Percentiles rank a stretch among this genome's conserved stretches.
Evolutionary conservation across 2,113 vertebrate species (phyloP).

Genomic region (Calidris pugnax): DNA sequence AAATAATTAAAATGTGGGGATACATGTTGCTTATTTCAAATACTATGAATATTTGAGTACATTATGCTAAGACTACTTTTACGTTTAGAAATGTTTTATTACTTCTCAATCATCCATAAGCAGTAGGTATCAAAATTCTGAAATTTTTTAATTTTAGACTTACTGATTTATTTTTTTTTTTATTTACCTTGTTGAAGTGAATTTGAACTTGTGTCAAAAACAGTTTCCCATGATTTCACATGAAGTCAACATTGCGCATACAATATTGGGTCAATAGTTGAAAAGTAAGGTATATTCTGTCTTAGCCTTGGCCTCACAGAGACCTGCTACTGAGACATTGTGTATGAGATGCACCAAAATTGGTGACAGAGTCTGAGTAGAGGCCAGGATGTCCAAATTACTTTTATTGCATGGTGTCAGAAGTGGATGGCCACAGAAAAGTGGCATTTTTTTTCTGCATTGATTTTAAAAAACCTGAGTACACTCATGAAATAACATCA

Average conservation of each 20-base stretch:
- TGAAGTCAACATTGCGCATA: not conserved
- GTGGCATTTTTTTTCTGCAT: not conserved
- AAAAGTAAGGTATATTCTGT: not conserved
- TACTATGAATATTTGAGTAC: not conserved
- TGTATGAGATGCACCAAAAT: not conserved
- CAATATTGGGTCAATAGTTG: not conserved
- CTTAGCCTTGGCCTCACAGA: not conserved
- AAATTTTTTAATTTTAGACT: rapidly evolving
- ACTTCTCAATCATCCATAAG: not conserved
- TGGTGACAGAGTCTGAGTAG: not conserved
- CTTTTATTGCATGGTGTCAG: not conserved
- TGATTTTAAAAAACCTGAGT: not conserved
- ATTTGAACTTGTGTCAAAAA: not conserved
- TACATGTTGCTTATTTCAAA: not conserved
- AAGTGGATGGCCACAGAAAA: not conserved
- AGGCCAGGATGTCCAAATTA: not conserved
- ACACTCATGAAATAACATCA: not conserved
- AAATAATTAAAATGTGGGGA: not conserved
- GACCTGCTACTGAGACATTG: not conserved
- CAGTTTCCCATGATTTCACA: not conserved
- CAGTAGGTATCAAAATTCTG: not conserved
- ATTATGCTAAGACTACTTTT: not conserved
- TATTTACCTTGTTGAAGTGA: not conserved
- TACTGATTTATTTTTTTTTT: not conserved
- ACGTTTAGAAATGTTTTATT: not conserved